These are phyloP conservation scores for Cheilosia grossa DNA, from an alignment of 2,888 invertebrate genomes.

Conservation along the genomic window DNA sequence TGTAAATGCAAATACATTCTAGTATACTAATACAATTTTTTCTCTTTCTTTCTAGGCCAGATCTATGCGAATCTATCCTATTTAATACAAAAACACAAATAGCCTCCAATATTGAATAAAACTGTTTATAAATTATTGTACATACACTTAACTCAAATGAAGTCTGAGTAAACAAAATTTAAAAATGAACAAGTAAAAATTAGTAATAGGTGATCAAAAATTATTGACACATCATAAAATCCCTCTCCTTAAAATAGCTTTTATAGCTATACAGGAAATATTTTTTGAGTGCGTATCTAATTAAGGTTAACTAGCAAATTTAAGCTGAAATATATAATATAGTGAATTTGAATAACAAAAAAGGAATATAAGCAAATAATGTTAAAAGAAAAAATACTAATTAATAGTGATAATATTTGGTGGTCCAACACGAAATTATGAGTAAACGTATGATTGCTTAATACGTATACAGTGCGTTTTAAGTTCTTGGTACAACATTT, in stretches of 20 bases:
- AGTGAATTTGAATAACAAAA: background rate
- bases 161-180: slow-evolving; percentile 27
- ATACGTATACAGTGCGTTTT: background rate
- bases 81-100: no score
- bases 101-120: no score
- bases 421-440: slow-evolving; percentile 68
- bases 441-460: slow-evolving; percentile 16
- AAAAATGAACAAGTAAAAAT: slow-evolving; percentile 1
- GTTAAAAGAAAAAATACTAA: slow-evolving; percentile 27
- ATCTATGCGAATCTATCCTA: no score
- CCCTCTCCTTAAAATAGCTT: no score
- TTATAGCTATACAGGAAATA: slow-evolving; percentile 2
- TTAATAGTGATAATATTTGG: slow-evolving; percentile 56
- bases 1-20: no score
- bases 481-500: no score
- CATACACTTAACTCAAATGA: slow-evolving; percentile 35
- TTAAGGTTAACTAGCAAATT: slow-evolving; percentile 2
- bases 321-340: slow-evolving; percentile 7
- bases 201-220: no score
- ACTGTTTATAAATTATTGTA: slow-evolving; percentile 13
- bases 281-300: slow-evolving; percentile 62
- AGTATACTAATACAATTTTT: no score
- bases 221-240: no score
- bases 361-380: background rate
- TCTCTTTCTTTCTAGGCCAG: no score